A percentile compares a stretch with the other conserved stretches of the same genome.
phyloP scores from a whole-genome alignment of 2,888 invertebrate species.

The Sussaba pulchella region DNA sequence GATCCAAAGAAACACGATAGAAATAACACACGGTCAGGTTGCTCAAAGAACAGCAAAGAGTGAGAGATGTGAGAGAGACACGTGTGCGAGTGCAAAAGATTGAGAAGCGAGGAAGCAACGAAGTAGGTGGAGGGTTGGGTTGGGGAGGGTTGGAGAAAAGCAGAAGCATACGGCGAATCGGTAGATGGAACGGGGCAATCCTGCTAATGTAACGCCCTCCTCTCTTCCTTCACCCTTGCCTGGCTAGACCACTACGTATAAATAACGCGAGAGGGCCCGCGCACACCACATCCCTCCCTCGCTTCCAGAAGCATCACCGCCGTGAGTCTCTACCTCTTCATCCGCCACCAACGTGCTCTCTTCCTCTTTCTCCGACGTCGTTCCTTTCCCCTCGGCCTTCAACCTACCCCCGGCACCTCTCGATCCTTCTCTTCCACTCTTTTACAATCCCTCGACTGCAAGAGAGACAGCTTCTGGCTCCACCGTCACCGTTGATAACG shows the following conservation, averaged over 20 bases:
- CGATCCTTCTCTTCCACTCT: conserved; percentile 46
- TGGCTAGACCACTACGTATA: conserved; percentile 77
- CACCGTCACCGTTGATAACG: conserved; percentile 38
- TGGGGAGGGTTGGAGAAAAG: conserved; percentile 48
- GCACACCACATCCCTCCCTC: conserved; percentile 66
- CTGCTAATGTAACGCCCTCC: conserved; percentile 80
- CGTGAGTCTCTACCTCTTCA: conserved; percentile 55
- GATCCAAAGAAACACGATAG: conserved; percentile 36
- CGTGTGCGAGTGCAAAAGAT: conserved; percentile 51
- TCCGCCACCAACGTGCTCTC: conserved; percentile 67
- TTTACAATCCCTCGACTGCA: conserved; percentile 24
- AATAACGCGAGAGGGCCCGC: conserved; percentile 74
- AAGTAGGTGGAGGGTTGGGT: too few species aligned
- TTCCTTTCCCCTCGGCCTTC: conserved; percentile 52
- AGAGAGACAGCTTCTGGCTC: not conserved
- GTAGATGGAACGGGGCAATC: conserved; percentile 77
- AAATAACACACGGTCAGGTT: conserved; percentile 34
- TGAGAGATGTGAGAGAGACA: conserved; percentile 44
- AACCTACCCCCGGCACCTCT: conserved; percentile 46
- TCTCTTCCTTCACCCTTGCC: conserved; percentile 69
- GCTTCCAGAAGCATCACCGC: conserved; percentile 49
- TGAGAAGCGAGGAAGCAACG: conserved; percentile 51
- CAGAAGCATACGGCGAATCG: conserved; percentile 56
- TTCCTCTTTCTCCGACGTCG: conserved; percentile 41
- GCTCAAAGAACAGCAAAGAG: conserved; percentile 38